Percentiles rank a stretch among this genome's conserved stretches.
phyloP scores from a whole-genome alignment of 2,797 vertebrate genomes.

The Sarcoramphus papa region DNA sequence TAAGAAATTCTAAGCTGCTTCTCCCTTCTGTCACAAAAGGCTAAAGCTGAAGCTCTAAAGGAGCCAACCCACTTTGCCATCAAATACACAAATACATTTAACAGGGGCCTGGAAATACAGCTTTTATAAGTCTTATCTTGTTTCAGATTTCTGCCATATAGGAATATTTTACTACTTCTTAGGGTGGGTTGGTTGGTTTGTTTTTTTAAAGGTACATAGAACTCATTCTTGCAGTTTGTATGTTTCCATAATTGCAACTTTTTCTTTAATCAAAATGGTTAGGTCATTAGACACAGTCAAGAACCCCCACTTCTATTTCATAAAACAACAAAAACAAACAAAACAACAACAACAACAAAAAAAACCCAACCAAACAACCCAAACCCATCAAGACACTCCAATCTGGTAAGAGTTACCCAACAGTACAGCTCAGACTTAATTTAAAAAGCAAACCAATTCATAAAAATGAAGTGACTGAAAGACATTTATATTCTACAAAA shows the following conservation, averaged over 20 bases:
- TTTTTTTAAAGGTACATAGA: not conserved
- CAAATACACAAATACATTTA: not conserved
- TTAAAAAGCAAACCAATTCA: not conserved
- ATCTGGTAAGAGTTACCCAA: not conserved
- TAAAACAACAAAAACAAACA: not conserved
- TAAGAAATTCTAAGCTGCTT: not conserved
- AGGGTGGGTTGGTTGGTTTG: accelerated
- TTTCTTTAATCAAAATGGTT: not conserved
- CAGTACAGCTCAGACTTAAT: not conserved
- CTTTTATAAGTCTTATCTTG: not conserved
- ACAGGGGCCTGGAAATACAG: not conserved
- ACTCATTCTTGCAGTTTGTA: accelerated
- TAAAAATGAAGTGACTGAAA: not conserved
- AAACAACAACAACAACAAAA: no score
- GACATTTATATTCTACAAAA: not conserved
- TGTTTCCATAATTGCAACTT: not conserved
- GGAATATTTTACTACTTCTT: not conserved
- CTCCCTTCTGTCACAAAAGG: not conserved
- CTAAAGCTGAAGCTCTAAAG: not conserved
- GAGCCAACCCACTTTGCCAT: not conserved
- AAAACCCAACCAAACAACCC: no score
- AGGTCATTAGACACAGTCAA: not conserved
- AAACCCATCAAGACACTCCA: not conserved
- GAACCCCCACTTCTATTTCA: not conserved
- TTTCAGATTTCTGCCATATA: not conserved